phyloP scores from a whole-genome alignment of 2,797 vertebrate genomes.

The Bufotes viridis region DNA sequence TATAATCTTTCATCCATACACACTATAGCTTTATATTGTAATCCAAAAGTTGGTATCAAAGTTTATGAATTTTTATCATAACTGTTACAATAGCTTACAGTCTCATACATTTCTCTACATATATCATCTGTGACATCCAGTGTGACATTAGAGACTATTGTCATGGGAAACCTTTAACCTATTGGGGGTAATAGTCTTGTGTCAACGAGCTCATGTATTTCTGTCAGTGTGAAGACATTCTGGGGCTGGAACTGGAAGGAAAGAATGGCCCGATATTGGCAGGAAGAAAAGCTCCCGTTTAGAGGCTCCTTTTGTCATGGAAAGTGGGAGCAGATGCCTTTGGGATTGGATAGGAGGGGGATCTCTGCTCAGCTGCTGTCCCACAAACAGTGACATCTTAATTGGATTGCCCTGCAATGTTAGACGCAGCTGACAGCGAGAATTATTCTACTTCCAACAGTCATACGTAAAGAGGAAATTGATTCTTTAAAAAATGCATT shows the following conservation, averaged over 20 bases:
- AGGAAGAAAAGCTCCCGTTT: slow-evolving; percentile 26
- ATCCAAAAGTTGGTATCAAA: too few species aligned
- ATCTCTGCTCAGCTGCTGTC: slow-evolving; percentile 67
- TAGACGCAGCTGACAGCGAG: slow-evolving; percentile 43
- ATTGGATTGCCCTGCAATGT: slow-evolving; percentile 59
- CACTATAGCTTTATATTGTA: too few species aligned
- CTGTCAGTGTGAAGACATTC: slow-evolving; percentile 46
- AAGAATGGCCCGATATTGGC: slow-evolving; percentile 24
- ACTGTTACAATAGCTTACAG: not conserved
- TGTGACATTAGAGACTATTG: slow-evolving; percentile 8
- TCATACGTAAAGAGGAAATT: not conserved
- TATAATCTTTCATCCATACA: too few species aligned
- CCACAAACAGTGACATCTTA: slow-evolving; percentile 63
- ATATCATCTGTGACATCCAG: not conserved
- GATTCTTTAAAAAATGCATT: not conserved
- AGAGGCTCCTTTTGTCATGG: slow-evolving; percentile 54
- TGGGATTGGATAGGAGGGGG: slow-evolving; percentile 44
- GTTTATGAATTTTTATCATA: too few species aligned
- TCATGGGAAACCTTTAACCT: slow-evolving; percentile 17
- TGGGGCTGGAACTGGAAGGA: slow-evolving; percentile 38
- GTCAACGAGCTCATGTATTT: slow-evolving; percentile 17
- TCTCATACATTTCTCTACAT: not conserved
- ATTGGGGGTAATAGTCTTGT: not conserved
- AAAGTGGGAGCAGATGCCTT: slow-evolving; percentile 60
- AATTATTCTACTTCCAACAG: not conserved